Base-by-base conservation (phyloP, 1,140 invertebrate genomes). In the Pseudomyrmex concolor region DNA sequence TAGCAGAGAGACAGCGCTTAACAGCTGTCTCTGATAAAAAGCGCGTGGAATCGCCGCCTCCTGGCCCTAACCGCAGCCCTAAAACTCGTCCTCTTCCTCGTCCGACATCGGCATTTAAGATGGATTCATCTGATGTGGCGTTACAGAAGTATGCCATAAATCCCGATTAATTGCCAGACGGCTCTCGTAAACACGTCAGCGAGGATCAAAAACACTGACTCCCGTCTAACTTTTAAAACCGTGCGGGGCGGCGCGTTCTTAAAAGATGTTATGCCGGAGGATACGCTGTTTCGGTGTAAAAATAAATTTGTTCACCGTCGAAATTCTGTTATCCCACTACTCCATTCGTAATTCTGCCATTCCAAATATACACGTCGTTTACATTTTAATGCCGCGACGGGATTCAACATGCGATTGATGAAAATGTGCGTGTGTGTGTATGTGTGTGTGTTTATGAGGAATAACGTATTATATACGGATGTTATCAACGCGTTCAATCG, bases 151-250 rank as follows among this genome's bases (percentile, higher is more conserved):
- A 85, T 85, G 77, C 86, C 87, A 90, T 93, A 93, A 93, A 92
- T 93, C 83, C 86, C 86, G 85, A 92, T 92, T 92, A 93, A 93
- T 92, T 92, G 90, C 89, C 88, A 89, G 86, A 90, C 88, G 87
- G 83, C 84, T 89, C 89, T 91, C 86, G 88, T 91, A 90, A 92
- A 91, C 86, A 90, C 85, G 81, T 91, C 88, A 86, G 59, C 84
- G 64, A 34, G n/a, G 43, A 83, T 74, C 71, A 83, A 77, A 83
- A 83, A 83, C 48, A 25, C 51, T 57, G 72, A 64, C 80, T 82
- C 25, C 70, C 60, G 70, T 82, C 34, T 17, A 45, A 51, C 59
- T 63, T 55, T 73, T 74, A 54, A 62, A 50, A 22, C 22, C n/a
- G 5, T 34, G 2, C 34, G 34, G 43, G 1, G 60, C 19, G 76